These are phyloP conservation scores for Climacteris rufus DNA, from an alignment of 2,113 vertebrate genomes.

Conservation along the genomic window DNA sequence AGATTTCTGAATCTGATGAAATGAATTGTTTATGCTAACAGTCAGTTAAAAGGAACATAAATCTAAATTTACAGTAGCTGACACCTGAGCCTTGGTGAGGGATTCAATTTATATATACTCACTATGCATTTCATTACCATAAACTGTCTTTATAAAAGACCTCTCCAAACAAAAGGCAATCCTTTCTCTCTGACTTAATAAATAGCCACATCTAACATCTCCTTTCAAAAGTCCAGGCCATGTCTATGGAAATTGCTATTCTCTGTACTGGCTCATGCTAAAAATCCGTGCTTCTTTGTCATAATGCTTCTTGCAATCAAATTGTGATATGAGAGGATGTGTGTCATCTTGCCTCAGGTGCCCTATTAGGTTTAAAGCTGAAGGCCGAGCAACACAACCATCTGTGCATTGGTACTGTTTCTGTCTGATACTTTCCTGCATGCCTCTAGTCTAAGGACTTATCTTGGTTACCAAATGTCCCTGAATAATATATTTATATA, in stretches of 20 bases:
- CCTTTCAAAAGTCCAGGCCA: background rate
- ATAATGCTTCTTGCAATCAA: background rate
- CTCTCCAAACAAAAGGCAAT: background rate
- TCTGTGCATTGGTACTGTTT: background rate
- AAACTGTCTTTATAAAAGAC: background rate
- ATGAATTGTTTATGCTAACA: background rate
- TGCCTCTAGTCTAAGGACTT: background rate
- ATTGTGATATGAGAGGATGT: background rate
- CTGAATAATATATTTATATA: background rate
- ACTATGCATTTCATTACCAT: background rate
- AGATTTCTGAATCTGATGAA: background rate
- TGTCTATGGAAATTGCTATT: background rate
- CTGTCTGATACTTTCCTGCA: background rate
- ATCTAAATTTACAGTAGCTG: slow-evolving; percentile 29
- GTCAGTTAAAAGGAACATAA: background rate
- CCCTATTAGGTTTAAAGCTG: slow-evolving; percentile 3
- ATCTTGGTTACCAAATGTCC: background rate
- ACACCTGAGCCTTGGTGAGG: background rate
- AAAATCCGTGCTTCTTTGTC: background rate
- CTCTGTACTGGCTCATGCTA: background rate
- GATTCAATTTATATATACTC: background rate
- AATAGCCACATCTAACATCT: background rate
- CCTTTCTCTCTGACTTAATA: background rate
- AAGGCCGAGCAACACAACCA: slow-evolving; percentile 1
- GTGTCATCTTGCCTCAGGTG: background rate